A percentile compares a stretch with the other conserved stretches of the same genome.
Evolutionary conservation across 2,888 invertebrate species (phyloP).

Genomic region (Synanthedon myopaeformis): DNA sequence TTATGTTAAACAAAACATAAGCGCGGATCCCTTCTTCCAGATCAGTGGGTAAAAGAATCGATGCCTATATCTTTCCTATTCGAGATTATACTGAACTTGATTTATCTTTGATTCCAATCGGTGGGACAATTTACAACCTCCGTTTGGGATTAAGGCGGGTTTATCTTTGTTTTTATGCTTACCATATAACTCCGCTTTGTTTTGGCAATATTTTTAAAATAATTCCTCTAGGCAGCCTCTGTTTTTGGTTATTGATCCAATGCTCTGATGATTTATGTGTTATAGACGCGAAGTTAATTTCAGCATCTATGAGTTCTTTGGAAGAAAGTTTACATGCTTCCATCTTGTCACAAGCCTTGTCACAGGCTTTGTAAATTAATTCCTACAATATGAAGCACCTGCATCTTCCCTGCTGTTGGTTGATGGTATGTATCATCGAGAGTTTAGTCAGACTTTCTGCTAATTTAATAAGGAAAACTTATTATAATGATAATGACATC

Average conservation of each 20-base stretch:
- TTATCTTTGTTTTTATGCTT: constrained; percentile 12
- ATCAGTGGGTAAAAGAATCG: constrained; percentile 25
- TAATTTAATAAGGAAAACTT: constrained; percentile 6
- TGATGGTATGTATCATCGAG: no score
- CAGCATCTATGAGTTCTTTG: no score
- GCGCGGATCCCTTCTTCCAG: constrained; percentile 22
- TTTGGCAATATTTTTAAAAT: no score
- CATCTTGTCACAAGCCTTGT: no score
- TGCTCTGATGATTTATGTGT: no score
- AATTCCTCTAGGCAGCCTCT: no score
- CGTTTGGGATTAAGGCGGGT: constrained; percentile 24
- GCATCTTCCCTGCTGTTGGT: no score
- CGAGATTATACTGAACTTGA: constrained; percentile 31
- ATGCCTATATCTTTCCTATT: constrained; percentile 20
- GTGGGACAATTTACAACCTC: constrained; percentile 30
- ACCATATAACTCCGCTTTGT: neutral
- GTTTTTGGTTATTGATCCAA: neutral
- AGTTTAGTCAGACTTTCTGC: neutral
- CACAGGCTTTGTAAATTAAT: no score
- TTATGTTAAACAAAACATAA: constrained; percentile 24
- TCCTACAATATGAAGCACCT: no score
- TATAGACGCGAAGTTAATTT: no score
- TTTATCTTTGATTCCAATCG: constrained; percentile 26
- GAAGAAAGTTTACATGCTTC: no score
- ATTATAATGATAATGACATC: no score